Evolutionary conservation across 2,888 invertebrate genomes (phyloP).

Genomic region (Dyspetes luteomarginatus): DNA sequence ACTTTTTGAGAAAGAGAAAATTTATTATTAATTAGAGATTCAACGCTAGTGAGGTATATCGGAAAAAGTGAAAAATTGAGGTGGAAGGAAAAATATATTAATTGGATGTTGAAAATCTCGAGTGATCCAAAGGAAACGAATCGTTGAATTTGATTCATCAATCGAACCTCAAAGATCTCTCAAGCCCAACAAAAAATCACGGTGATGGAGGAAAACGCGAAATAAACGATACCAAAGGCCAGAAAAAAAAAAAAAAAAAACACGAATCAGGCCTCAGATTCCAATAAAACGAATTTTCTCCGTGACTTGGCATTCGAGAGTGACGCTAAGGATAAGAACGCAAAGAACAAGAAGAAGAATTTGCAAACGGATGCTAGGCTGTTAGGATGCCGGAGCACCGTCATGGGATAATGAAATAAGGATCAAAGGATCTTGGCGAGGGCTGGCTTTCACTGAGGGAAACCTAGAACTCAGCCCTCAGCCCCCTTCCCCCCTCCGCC

Average conservation of each 20-base stretch:
- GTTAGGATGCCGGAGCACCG: slow-evolving; percentile 65
- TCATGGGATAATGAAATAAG: slow-evolving; percentile 82
- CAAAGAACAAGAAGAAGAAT: slow-evolving; percentile 75
- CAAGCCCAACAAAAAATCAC: background rate
- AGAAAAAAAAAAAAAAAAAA: slow-evolving; percentile 23
- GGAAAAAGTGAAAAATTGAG: background rate
- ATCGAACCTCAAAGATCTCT: slow-evolving; percentile 7
- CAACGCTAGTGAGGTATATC: background rate
- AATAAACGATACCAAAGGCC: slow-evolving; percentile 47
- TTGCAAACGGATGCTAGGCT: slow-evolving; percentile 80
- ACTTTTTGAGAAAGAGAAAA: slow-evolving; percentile 2
- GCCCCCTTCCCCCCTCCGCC: background rate
- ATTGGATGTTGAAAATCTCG: background rate
- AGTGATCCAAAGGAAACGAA: slow-evolving; percentile 6
- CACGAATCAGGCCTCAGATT: slow-evolving; percentile 69
- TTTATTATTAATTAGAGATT: background rate
- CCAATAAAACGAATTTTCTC: slow-evolving; percentile 82
- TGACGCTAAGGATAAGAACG: slow-evolving; percentile 55
- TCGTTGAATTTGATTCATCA: background rate
- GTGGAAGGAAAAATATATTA: background rate
- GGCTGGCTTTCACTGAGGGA: slow-evolving; percentile 63
- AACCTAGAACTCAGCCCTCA: slow-evolving; percentile 65
- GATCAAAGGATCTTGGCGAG: slow-evolving; percentile 79
- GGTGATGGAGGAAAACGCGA: slow-evolving; percentile 42
- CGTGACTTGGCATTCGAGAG: slow-evolving; percentile 80